Conservation (phyloP, 2,797 vertebrate species). For the Percopsis omiscomaycus region DNA sequence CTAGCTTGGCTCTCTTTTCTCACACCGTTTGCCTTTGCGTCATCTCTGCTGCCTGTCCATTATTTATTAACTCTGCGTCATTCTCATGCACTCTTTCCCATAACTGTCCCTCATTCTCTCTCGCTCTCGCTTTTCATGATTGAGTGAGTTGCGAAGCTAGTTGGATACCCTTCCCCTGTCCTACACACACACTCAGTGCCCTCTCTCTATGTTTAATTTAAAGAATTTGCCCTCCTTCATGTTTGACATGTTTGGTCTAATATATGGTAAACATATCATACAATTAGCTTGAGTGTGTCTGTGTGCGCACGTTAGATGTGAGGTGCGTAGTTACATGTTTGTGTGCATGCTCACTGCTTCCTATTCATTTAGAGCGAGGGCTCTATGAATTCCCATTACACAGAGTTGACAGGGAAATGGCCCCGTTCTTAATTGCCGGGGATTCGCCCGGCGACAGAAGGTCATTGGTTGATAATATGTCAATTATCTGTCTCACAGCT, state of each 20-base stretch:
- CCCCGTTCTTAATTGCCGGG: conserved; percentile 60
- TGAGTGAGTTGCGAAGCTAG: conserved; percentile 61
- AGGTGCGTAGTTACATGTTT: conserved; percentile 26
- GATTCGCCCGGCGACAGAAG: conserved; percentile 50
- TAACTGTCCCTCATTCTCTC: conserved; percentile 49
- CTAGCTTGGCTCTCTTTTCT: conserved; percentile 8
- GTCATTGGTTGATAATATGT: conserved; percentile 68
- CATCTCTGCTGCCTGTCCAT: not conserved
- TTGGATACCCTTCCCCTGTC: conserved; percentile 61
- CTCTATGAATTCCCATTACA: conserved; percentile 53
- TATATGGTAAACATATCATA: conserved; percentile 35
- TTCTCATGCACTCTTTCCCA: conserved; percentile 36
- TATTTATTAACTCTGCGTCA: conserved; percentile 43
- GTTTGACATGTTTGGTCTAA: conserved; percentile 49
- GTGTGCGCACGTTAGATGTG: not conserved
- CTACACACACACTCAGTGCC: conserved; percentile 31
- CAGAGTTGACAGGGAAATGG: conserved; percentile 54
- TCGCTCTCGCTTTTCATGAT: conserved; percentile 59
- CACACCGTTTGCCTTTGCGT: not conserved
- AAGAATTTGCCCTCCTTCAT: not conserved
- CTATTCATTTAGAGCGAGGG: conserved; percentile 39
- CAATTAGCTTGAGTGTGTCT: conserved; percentile 27
- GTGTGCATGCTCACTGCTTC: not conserved
- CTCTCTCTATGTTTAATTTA: conserved; percentile 27
- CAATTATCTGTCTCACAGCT: conserved; percentile 58